Conservation (phyloP, 1,140 invertebrate genomes). For the Cylas formicarius region DNA sequence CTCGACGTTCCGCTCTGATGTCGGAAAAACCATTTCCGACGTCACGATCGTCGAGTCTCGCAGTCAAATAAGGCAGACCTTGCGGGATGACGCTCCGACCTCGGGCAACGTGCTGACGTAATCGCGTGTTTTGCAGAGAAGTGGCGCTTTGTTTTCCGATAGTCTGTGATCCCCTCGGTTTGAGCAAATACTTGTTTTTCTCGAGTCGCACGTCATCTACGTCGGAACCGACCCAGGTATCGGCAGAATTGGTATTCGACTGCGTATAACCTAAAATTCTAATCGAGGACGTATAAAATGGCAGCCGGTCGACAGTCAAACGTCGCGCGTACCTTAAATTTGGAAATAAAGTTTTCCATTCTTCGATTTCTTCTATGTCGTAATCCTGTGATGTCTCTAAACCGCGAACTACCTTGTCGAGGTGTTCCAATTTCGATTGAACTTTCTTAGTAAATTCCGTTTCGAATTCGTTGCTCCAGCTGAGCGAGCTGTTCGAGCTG, state of each 20-base stretch:
- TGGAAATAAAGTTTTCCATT: constrained; percentile 32
- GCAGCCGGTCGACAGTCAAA: neutral
- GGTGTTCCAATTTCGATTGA: constrained; percentile 26
- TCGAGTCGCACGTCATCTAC: constrained; percentile 15
- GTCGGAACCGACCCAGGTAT: constrained; percentile 12
- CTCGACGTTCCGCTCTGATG: constrained; percentile 1
- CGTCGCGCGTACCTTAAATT: constrained; percentile 20
- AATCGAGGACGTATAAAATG: neutral
- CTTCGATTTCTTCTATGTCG: constrained; percentile 27
- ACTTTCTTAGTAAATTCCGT: constrained; percentile 26
- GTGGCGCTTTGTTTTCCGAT: constrained; percentile 1
- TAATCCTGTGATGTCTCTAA: constrained; percentile 24
- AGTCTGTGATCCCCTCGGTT: constrained; percentile 1
- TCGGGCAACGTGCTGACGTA: constrained; percentile 4
- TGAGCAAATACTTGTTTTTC: constrained; percentile 14
- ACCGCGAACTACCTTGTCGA: constrained; percentile 28
- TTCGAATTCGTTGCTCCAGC: constrained; percentile 33
- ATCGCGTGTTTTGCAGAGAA: too few species aligned
- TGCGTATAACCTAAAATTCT: constrained; percentile 19
- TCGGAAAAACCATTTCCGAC: constrained; percentile 1
- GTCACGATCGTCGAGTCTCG: neutral
- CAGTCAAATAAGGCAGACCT: constrained; percentile 20
- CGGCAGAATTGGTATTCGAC: constrained; percentile 13
- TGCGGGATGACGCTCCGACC: constrained; percentile 11
- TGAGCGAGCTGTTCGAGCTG: constrained; percentile 32